These are phyloP conservation scores for Saccostrea glomerata DNA, from an alignment of 1,140 invertebrate species.

Conservation along the genomic window DNA sequence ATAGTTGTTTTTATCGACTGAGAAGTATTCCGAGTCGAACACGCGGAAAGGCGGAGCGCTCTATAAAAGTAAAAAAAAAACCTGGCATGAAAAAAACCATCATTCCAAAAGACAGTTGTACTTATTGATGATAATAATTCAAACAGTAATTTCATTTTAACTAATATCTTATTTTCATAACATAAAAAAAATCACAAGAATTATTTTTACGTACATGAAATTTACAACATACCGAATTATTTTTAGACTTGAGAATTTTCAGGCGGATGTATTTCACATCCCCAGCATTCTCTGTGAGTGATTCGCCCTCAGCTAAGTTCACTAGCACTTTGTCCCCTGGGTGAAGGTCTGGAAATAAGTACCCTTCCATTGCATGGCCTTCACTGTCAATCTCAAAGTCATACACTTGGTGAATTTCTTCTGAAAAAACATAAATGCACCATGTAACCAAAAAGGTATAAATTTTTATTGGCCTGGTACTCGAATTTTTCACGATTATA, in stretches of 20 bases:
- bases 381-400: slow-evolving; percentile 40
- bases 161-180: too few species aligned
- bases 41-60: background rate
- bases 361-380: slow-evolving; percentile 20
- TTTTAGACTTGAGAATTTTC: background rate
- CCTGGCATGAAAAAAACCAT: too few species aligned
- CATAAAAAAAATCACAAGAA: too few species aligned
- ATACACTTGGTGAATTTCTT: background rate
- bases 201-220: background rate
- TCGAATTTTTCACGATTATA: background rate
- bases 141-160: too few species aligned
- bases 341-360: slow-evolving; percentile 25
- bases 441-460: too few species aligned
- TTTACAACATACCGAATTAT: background rate
- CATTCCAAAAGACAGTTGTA: too few species aligned
- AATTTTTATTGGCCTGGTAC: too few species aligned
- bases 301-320: background rate
- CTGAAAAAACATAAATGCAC: background rate
- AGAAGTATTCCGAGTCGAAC: slow-evolving; percentile 44
- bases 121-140: too few species aligned
- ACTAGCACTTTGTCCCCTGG: background rate
- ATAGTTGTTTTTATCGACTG: slow-evolving; percentile 43
- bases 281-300: background rate
- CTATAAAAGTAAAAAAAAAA: background rate
- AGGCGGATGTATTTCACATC: slow-evolving; percentile 20